These are phyloP conservation scores for Leptatherina wallacei DNA, from an alignment of 2,797 vertebrate genomes.

Conservation along the genomic window DNA sequence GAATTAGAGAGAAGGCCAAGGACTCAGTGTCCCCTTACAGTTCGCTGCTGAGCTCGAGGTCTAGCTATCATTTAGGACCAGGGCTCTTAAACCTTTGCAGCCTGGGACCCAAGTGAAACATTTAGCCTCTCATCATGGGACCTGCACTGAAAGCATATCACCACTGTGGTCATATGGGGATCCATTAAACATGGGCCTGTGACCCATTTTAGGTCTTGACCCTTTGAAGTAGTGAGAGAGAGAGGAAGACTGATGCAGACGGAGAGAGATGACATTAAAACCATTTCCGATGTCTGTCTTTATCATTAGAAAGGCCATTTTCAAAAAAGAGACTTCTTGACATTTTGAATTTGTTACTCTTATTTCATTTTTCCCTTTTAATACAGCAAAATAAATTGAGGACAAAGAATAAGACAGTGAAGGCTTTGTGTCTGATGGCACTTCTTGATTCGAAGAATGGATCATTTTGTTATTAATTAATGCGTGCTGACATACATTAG, in stretches of 20 bases:
- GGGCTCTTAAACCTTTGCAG: slow-evolving; percentile 73
- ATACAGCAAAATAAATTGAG: slow-evolving; percentile 2
- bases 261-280: slow-evolving; percentile 52
- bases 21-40: slow-evolving; percentile 59
- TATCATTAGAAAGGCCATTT: slow-evolving; percentile 50
- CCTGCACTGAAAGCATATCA: slow-evolving; percentile 61
- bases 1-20: slow-evolving; percentile 70
- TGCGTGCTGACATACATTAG: background rate
- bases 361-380: slow-evolving; percentile 8
- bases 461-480: slow-evolving; percentile 3
- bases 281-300: slow-evolving; percentile 57
- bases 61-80: slow-evolving; percentile 73
- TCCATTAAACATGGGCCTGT: slow-evolving; percentile 74
- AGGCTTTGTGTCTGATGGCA: background rate
- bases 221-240: slow-evolving; percentile 43
- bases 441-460: slow-evolving; percentile 3
- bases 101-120: slow-evolving; percentile 74
- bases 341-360: slow-evolving; percentile 51
- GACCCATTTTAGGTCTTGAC: slow-evolving; percentile 77
- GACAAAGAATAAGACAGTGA: background rate
- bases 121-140: slow-evolving; percentile 70
- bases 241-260: slow-evolving; percentile 28
- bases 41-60: slow-evolving; percentile 52
- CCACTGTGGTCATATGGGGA: slow-evolving; percentile 56
- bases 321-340: slow-evolving; percentile 47